These are phyloP conservation scores for Eurosta solidaginis DNA, from an alignment of 1,140 invertebrate species.

Conservation along the genomic window DNA sequence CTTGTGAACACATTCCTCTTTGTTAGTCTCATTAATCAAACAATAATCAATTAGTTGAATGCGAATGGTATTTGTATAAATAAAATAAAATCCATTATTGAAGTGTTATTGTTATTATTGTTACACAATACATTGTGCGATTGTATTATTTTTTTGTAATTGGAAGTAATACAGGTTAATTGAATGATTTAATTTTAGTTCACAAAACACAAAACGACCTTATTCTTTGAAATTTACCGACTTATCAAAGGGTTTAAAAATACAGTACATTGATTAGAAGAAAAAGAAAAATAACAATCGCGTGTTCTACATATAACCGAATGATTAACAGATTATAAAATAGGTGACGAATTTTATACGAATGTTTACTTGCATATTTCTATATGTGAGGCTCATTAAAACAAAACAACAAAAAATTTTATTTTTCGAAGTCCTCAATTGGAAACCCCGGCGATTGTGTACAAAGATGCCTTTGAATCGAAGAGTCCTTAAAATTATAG, in stretches of 20 bases:
- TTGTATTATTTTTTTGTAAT: background rate
- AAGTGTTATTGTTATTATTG: background rate
- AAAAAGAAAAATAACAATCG: too few relatives aligned
- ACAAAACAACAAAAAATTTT: too few relatives aligned
- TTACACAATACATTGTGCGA: background rate
- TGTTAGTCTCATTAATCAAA: background rate
- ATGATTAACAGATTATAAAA: too few relatives aligned
- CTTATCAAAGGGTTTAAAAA: background rate
- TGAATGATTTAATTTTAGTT: constrained; percentile 5
- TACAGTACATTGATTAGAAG: background rate
- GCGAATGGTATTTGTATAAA: background rate
- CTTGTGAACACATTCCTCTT: background rate
- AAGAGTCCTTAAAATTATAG: too few relatives aligned
- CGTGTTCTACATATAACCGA: too few relatives aligned
- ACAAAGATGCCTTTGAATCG: too few relatives aligned
- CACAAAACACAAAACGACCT: background rate
- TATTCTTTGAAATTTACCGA: constrained; percentile 6
- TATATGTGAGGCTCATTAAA: too few relatives aligned
- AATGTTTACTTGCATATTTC: too few relatives aligned
- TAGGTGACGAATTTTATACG: too few relatives aligned
- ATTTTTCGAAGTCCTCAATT: too few relatives aligned
- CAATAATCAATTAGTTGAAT: constrained; percentile 8
- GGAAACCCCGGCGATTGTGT: too few relatives aligned
- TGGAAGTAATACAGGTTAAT: background rate
- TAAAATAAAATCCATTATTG: background rate